phyloP scores from a whole-genome alignment of 2,113 vertebrate species.

The Epinephelus fuscoguttatus region DNA sequence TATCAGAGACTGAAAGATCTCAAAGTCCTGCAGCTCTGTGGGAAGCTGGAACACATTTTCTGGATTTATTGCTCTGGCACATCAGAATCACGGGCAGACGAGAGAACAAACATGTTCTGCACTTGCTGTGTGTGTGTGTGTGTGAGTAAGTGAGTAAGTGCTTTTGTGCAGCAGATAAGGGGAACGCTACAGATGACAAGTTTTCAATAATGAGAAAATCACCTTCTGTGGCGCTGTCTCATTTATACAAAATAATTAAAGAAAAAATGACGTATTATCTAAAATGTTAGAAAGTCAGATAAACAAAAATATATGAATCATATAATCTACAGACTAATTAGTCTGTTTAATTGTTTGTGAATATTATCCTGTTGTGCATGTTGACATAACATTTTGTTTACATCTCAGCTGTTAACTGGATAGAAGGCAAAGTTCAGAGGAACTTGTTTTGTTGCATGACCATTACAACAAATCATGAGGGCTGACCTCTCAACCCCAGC shows the following conservation, averaged over 20 bases:
- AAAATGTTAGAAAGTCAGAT: constrained; percentile 4
- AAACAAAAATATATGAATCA: not conserved
- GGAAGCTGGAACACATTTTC: constrained; percentile 62
- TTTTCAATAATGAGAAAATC: not conserved
- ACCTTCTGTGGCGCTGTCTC: constrained; percentile 2
- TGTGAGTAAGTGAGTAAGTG: constrained; percentile 11
- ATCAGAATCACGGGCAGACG: constrained; percentile 36
- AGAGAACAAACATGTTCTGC: constrained; percentile 49
- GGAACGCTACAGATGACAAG: constrained; percentile 13
- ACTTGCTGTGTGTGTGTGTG: constrained; percentile 4
- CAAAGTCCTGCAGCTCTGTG: constrained; percentile 41
- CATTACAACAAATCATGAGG: constrained; percentile 27
- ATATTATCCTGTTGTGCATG: not conserved
- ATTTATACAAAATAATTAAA: constrained; percentile 2
- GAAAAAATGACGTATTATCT: not conserved
- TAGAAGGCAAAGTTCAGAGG: not conserved
- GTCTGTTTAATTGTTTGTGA: not conserved
- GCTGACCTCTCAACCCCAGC: constrained; percentile 52
- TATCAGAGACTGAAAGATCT: constrained; percentile 28
- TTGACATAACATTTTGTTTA: not conserved
- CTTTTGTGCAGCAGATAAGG: constrained; percentile 18
- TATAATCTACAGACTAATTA: not conserved
- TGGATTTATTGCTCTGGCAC: constrained; percentile 67
- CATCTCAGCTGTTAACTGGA: not conserved
- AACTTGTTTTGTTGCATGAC: not conserved